A percentile compares a stretch with the other conserved stretches of the same genome.
These are phyloP conservation scores for Ferdinandea cuprea DNA, from an alignment of 2,888 invertebrate species.

Conservation along the genomic window DNA sequence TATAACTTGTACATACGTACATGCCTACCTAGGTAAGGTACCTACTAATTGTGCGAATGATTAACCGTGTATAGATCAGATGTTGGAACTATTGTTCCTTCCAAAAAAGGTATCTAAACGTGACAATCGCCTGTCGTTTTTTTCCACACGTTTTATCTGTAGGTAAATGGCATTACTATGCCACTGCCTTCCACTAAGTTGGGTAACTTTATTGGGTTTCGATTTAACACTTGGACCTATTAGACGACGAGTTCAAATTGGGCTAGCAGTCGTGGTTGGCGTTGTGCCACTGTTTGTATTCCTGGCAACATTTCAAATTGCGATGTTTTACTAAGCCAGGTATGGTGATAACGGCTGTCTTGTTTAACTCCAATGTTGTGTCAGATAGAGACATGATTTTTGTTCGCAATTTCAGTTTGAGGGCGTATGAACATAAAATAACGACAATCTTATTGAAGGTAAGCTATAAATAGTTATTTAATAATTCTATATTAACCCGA, in stretches of 20 bases:
- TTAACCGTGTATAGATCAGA: slow-evolving; percentile 58
- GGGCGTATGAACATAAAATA: slow-evolving; percentile 40
- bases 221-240: slow-evolving; percentile 18
- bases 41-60: slow-evolving; percentile 73
- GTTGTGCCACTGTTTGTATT: slow-evolving; percentile 44
- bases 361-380: slow-evolving; percentile 63
- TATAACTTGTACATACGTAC: too few species aligned
- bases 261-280: slow-evolving; percentile 29
- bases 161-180: slow-evolving; percentile 18
- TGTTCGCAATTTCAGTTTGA: slow-evolving; percentile 6
- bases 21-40: too few species aligned
- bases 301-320: slow-evolving; percentile 60
- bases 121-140: slow-evolving; percentile 53
- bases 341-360: slow-evolving; percentile 61
- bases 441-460: slow-evolving; percentile 44
- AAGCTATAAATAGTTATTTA: too few species aligned
- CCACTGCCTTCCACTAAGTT: background rate
- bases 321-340: slow-evolving; percentile 40
- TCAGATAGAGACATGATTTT: slow-evolving; percentile 26
- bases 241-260: slow-evolving; percentile 28
- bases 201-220: slow-evolving; percentile 34
- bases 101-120: slow-evolving; percentile 67
- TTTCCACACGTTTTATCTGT: slow-evolving; percentile 22
- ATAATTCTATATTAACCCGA: too few species aligned
- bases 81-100: slow-evolving; percentile 60